Evolutionary conservation across 2,797 vertebrate genomes (phyloP).

Genomic region (Otolemur crassicaudatus): DNA sequence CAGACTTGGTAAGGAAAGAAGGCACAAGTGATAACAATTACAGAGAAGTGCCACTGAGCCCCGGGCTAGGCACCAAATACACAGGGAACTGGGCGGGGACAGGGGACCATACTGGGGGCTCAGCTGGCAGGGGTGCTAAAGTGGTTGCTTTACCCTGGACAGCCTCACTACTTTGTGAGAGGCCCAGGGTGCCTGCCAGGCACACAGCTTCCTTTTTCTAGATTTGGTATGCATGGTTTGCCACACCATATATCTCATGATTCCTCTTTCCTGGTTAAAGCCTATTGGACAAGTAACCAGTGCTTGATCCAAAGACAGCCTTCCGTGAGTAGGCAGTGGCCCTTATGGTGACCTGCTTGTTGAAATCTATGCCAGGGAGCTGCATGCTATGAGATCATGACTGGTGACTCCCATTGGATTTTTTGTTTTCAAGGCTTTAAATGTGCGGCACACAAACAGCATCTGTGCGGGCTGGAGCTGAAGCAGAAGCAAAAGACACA

Average conservation of each 20-base stretch:
- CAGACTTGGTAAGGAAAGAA: neutral
- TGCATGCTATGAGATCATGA: neutral
- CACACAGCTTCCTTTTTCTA: neutral
- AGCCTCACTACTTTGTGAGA: neutral
- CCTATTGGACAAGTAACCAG: neutral
- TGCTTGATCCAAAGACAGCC: neutral
- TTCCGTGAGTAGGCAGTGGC: neutral
- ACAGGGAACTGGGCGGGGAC: neutral
- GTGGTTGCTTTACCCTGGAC: neutral
- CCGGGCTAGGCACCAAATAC: neutral
- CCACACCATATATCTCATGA: neutral
- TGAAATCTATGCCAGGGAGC: neutral
- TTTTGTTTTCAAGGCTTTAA: constrained; percentile 21
- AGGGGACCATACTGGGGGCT: neutral
- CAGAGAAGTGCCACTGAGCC: fast-evolving
- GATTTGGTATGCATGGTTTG: neutral
- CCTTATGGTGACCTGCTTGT: neutral
- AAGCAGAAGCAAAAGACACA: constrained; percentile 8
- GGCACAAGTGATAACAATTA: neutral
- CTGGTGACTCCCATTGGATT: neutral
- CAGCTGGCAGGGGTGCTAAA: neutral
- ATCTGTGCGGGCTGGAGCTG: neutral
- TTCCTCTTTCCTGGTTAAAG: neutral
- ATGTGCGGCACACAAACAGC: neutral
- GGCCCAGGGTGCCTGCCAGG: neutral